These are phyloP conservation scores for Neotoma lepida DNA, from an alignment of 2,113 vertebrate genomes.

Conservation along the genomic window DNA sequence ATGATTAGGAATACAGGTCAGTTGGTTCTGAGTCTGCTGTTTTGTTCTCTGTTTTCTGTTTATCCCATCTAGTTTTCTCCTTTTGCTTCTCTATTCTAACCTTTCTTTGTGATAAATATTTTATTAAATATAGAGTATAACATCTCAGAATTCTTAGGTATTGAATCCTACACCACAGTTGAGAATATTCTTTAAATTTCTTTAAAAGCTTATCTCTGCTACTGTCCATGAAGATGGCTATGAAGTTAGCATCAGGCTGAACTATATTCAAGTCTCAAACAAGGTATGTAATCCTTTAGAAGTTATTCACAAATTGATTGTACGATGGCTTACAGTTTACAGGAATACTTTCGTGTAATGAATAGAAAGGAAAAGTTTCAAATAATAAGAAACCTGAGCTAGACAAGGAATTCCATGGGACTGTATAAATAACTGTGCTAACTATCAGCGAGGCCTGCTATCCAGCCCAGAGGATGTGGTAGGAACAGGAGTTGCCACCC, in stretches of 20 bases:
- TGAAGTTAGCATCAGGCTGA: slow-evolving; percentile 91
- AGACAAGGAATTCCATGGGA: neutral
- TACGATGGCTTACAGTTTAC: neutral
- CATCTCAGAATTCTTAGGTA: slow-evolving; percentile 43
- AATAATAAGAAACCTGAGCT: neutral
- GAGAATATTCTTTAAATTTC: slow-evolving; percentile 51
- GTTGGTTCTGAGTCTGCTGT: neutral
- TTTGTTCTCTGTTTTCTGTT: slow-evolving; percentile 25
- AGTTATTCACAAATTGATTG: neutral
- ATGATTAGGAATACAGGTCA: slow-evolving; percentile 11
- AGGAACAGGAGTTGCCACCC: neutral
- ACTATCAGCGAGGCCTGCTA: neutral
- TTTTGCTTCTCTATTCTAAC: slow-evolving; percentile 10
- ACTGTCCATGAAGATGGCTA: slow-evolving; percentile 88
- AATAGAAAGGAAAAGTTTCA: slow-evolving; percentile 15
- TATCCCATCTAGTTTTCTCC: neutral
- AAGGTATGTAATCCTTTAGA: slow-evolving; percentile 82
- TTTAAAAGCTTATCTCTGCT: slow-evolving; percentile 91
- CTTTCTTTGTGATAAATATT: slow-evolving; percentile 36
- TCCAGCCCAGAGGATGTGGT: neutral
- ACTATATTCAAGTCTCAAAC: slow-evolving; percentile 86
- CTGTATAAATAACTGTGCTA: slow-evolving; percentile 9
- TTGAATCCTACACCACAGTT: neutral
- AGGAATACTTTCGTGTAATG: slow-evolving; percentile 21
- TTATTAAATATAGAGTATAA: slow-evolving; percentile 44